phyloP scores from a whole-genome alignment of 2,797 vertebrate species.

The Rachycentron canadum region DNA sequence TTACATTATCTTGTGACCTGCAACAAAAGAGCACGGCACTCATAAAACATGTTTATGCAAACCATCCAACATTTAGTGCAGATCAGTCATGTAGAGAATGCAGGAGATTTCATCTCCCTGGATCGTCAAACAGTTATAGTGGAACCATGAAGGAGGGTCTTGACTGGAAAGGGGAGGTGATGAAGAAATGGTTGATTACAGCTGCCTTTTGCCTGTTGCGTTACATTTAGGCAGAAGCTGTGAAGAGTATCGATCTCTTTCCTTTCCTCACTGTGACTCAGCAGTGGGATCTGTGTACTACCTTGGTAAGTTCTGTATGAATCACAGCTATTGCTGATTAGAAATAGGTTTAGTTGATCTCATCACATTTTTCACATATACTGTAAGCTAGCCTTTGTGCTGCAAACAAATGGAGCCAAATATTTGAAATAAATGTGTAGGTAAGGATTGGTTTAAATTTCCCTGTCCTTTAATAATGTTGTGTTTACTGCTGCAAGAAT shows the following conservation, averaged over 20 bases:
- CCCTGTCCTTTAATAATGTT: not conserved
- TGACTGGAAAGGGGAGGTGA: conserved; percentile 23
- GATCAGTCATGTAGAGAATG: not conserved
- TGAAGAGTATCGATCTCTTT: conserved; percentile 55
- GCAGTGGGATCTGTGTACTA: conserved; percentile 24
- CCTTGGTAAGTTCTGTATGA: conserved; percentile 23
- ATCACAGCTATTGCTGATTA: conserved; percentile 10
- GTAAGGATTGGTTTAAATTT: not conserved
- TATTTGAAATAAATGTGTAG: too few relatives aligned
- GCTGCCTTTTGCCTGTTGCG: conserved; percentile 45
- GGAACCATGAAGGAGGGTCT: conserved; percentile 8
- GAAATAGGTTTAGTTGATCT: not conserved
- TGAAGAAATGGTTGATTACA: conserved; percentile 52
- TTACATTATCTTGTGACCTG: conserved; percentile 22
- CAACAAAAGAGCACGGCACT: not conserved
- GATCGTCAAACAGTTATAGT: conserved; percentile 12
- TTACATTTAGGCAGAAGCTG: conserved; percentile 60
- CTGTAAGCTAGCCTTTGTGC: not conserved
- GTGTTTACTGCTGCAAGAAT: not conserved
- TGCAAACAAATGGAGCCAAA: not conserved
- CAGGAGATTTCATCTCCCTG: conserved; percentile 12
- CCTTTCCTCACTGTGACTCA: conserved; percentile 24
- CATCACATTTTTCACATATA: not conserved
- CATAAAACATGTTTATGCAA: conserved; percentile 14
- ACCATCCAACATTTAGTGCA: not conserved